Evolutionary conservation across 2,797 vertebrate species (phyloP), one percentile per base, ranked within the genome.

Genomic region (Lutjanus argentimaculatus): DNA sequence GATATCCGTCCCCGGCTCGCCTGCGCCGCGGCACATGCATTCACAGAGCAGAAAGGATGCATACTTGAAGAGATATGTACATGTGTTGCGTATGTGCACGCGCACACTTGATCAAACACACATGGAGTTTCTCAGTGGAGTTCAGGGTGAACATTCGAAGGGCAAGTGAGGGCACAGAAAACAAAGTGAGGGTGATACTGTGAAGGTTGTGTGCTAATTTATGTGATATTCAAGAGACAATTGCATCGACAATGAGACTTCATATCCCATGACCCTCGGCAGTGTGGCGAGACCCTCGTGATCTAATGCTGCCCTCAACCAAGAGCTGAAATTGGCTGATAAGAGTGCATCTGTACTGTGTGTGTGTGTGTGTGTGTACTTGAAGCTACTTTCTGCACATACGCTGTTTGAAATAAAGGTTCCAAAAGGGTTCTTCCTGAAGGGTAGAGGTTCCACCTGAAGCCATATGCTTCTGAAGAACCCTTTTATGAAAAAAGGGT

Each of bases 151-250:
- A 65, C 75, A 53, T 3, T 3, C 25, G 30, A 36, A 36, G 30
- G 30, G 25, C 64, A 55, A 86, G 67, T 8, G 61, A 85, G 88
- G 63, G 79, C 62, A 30, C 15, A 1, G 57, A 76, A 46, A 48
- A 85, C 68, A 72, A 79, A 80, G 71, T n/a, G 2, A 51, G 52
- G 71, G 57, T 13, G 8, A 62, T 21, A 14, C 13, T 36, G 62
- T 15, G 45, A 64, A 76, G 58, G 66, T 75, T 57, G 48, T 86
- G 87, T 87, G 84, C 89, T 93, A 94, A 95, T 95, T 95, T 94
- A 95, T 94, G 88, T 91, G 90, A 95, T 95, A 95, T 95, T 83
- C 87, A 91, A 64, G 85, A 93, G 82, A 92, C 81, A 92, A 95
- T 94, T 92, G 93, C 92, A 92, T 89, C 67, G 79, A 88, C 55